Conservation (phyloP, 2,797 vertebrate species). For the Myiotriccus ornatus region DNA sequence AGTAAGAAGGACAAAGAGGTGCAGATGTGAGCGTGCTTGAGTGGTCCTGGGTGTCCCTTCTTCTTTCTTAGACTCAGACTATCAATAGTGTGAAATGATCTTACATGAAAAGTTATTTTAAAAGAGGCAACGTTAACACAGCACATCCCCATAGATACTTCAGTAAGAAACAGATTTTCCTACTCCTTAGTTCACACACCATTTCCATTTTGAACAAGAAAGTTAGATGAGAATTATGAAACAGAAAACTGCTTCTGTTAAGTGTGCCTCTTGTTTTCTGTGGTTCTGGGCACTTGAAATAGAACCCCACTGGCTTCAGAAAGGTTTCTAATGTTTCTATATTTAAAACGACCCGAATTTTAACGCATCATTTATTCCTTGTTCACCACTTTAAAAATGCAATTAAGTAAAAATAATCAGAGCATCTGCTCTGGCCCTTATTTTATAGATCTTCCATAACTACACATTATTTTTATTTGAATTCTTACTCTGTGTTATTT, state of each 20-base stretch:
- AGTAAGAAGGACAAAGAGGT: neutral
- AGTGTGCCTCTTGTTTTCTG: neutral
- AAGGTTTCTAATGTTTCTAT: neutral
- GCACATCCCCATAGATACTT: neutral
- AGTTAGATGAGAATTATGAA: neutral
- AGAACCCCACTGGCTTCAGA: neutral
- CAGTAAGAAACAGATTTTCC: neutral
- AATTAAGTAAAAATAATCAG: neutral
- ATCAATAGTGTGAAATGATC: neutral
- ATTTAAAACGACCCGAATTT: neutral
- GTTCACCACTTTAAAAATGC: neutral
- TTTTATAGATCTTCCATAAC: neutral
- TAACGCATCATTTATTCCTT: neutral
- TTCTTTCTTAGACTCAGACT: neutral
- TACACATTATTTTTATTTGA: neutral
- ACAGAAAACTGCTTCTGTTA: neutral
- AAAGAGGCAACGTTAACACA: neutral
- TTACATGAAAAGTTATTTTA: neutral
- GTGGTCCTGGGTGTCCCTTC: neutral
- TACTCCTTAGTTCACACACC: neutral
- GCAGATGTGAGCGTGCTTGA: neutral
- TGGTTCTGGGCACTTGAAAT: neutral
- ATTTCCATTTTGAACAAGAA: neutral
- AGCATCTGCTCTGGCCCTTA: neutral
- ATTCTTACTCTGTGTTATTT: neutral